Conservation (phyloP, 2,797 vertebrate species). For the Natrix natrix region DNA sequence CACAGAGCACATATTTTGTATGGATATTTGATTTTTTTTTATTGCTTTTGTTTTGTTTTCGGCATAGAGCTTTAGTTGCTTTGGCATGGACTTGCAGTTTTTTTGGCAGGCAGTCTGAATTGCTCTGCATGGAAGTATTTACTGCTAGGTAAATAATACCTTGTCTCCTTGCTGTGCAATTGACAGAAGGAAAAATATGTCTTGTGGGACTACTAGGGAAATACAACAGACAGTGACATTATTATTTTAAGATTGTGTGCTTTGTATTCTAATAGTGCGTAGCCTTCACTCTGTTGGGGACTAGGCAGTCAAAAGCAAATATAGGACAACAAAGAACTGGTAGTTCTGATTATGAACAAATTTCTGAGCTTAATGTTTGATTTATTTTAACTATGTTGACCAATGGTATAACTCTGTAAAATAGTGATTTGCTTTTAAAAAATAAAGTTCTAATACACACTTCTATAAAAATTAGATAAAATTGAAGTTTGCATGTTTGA, state of each 20-base stretch:
- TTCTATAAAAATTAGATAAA: background rate
- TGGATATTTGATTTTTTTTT: background rate
- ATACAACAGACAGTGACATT: conserved; percentile 36
- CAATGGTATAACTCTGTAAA: background rate
- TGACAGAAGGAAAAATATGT: conserved; percentile 29
- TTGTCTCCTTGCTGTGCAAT: conserved; percentile 11
- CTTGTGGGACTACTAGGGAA: conserved; percentile 40
- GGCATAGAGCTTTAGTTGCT: background rate
- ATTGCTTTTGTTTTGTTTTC: background rate
- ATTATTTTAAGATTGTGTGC: conserved; percentile 29
- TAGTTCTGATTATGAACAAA: conserved; percentile 1
- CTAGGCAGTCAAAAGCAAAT: background rate
- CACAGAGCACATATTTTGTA: background rate
- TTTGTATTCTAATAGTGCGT: conserved; percentile 23
- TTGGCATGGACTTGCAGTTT: conserved; percentile 16
- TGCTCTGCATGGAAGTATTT: conserved; percentile 15
- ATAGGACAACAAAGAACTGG: background rate
- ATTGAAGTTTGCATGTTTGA: background rate
- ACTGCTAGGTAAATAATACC: conserved; percentile 30
- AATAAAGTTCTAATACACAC: background rate
- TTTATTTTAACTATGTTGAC: background rate
- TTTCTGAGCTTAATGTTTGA: background rate
- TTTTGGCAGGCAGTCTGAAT: conserved; percentile 31
- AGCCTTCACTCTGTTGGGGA: conserved; percentile 9
- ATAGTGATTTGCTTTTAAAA: background rate